Conservation (phyloP, 2,113 vertebrate species). For the Rhabdomys dilectus region DNA sequence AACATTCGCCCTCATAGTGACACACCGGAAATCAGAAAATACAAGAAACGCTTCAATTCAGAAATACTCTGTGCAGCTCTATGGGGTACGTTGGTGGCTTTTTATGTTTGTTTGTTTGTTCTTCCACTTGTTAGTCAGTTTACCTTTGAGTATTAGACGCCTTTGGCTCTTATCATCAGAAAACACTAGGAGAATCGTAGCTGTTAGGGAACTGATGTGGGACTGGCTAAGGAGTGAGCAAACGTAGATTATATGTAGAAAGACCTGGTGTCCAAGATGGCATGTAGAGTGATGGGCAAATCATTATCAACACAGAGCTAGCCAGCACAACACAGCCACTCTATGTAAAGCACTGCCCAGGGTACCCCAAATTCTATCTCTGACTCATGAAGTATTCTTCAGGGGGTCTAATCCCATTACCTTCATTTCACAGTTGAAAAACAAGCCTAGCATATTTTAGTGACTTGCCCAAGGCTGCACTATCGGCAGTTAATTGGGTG, state of each 20-base stretch:
- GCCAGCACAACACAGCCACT: not conserved
- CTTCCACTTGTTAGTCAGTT: not conserved
- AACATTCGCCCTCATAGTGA: constrained; percentile 99
- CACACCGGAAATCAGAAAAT: constrained; percentile 98
- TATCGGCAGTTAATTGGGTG: not conserved
- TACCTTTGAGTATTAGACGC: not conserved
- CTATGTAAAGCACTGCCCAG: not conserved
- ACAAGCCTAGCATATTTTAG: not conserved
- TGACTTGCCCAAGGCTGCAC: not conserved
- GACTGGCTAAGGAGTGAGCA: not conserved
- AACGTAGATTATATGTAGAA: not conserved
- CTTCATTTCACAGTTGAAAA: not conserved
- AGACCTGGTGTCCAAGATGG: not conserved
- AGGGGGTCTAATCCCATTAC: not conserved
- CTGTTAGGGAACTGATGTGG: not conserved
- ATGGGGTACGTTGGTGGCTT: constrained; percentile 91
- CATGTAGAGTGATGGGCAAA: not conserved
- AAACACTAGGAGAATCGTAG: not conserved
- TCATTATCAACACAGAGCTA: not conserved
- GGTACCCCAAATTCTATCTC: not conserved
- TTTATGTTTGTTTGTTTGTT: not conserved
- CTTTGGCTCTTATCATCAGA: not conserved
- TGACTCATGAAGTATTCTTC: not conserved
- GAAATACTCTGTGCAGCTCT: constrained; percentile 99
- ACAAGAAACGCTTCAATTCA: constrained; percentile 99